Base-by-base conservation (phyloP, 1,140 invertebrate genomes). In the Asobara japonica region DNA sequence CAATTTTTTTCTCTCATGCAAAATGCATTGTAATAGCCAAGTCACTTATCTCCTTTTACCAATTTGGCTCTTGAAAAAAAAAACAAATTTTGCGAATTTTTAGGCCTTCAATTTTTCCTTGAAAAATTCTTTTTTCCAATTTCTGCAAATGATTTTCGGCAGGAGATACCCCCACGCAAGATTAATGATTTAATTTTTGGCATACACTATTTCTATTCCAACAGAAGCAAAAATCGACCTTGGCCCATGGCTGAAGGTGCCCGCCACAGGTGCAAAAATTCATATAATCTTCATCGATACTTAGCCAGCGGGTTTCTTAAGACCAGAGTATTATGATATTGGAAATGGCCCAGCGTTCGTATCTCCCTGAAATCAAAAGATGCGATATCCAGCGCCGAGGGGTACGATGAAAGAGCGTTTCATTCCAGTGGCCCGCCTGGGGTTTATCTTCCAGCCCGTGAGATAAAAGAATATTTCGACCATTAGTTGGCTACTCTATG, bases 401-500 rank as follows among this genome's bases (percentile, higher is more conserved):
- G 83, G 80, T 72, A 82, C 66, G 20, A 69, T 69, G 29, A 69
- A 22, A 56, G 38, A 73, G 76, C 79, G 76, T 77, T 77, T 45
- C 41, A 45, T 45, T 45, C 41, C 41, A 45, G n/a, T 45, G 41
- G 41, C 78, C 77, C 76, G 77, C 77, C 79, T 81, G 51, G 51
- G 51, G 31, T 65, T 33, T 38, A 36, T 41, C 10, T 41, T 66
- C n/a, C 33, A 25, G 27, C 60, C n/a, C 56, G n/a, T 10, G 13
- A 11, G 30, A 18, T 45, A 41, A 33, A 51, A 29, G 25, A 65
- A 38, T 56, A 56, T 56, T 18, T 6, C 71, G 74, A 82, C 76
- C 72, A 68, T 76, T 78, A 75, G 75, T 74, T 74, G 77, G 81
- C 80, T 82, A 85, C 83, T 79, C 83, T 86, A 85, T 87, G 84